Evolutionary conservation across 2,113 vertebrate species (phyloP).

Genomic region (Neodon shergylaensis): DNA sequence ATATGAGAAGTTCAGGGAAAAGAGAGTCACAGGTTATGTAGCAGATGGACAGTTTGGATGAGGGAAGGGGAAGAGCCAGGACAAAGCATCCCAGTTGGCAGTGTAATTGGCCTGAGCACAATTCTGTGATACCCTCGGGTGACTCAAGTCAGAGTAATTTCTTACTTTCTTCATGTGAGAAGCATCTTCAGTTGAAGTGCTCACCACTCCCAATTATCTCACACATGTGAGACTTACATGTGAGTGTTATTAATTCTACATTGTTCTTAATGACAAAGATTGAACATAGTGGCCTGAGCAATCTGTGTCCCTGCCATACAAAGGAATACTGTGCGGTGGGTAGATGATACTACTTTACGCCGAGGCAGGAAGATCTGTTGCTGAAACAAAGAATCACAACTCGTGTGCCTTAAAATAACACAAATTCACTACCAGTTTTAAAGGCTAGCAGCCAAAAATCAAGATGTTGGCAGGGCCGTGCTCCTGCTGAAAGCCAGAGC

Average conservation of each 20-base stretch:
- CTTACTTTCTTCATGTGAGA: neutral
- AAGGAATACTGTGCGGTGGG: neutral
- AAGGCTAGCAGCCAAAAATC: neutral
- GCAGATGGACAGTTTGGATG: neutral
- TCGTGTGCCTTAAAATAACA: neutral
- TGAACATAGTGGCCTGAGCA: neutral
- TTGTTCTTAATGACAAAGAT: constrained; percentile 30
- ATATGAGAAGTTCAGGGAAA: neutral
- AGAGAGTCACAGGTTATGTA: neutral
- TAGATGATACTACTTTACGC: neutral
- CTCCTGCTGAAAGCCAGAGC: neutral
- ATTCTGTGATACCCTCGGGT: neutral
- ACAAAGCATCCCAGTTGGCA: neutral
- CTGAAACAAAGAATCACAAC: neutral
- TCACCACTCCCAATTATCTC: neutral
- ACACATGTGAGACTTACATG: neutral
- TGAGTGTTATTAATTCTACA: neutral
- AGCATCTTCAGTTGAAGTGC: constrained; percentile 18
- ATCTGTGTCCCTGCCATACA: neutral
- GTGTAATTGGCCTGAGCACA: neutral
- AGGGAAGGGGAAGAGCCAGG: neutral
- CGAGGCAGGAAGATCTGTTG: neutral
- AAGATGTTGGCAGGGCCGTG: neutral
- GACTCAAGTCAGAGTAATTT: constrained; percentile 3
- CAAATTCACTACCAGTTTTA: neutral